Evolutionary conservation across 1,140 invertebrate species (phyloP), one percentile per base, ranked within the genome.

Genomic region (Oncopodura yosiiana): DNA sequence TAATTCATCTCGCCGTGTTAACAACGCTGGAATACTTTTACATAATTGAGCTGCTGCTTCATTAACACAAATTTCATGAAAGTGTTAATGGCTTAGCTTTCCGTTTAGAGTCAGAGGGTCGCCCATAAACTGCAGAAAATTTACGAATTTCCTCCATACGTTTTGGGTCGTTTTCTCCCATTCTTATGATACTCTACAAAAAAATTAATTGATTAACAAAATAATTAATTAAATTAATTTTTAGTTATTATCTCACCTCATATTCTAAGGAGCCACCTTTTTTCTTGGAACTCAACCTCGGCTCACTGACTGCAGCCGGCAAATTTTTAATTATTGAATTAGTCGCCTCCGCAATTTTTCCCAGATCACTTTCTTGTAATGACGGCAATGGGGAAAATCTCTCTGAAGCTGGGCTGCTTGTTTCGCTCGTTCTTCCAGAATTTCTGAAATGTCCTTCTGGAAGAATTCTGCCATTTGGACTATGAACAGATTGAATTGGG

Each of bases 31-130:
- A 53, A 90, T 81, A 67, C 87, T 82, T 66, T 84, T 78, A 68
- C 93, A 95, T 52, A 98, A 82, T 70, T 97, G 94, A 1, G 92
- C 92, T 0, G 94, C 91, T 0, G 94, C 94, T 70, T 98, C 94
- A 72, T 98, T 98, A 9, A 97, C 92, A 34, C 87, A 90, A 16
- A 93, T 79, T 78, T 97, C 94, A 71, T 98, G 94, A 44, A n/a
- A 95, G 72, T 1, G 93, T 96, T 43, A 98, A 75, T 1, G 92
- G 91, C 70, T 96, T 88, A 1, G 90, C 87, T 66, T 93, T 91
- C 65, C 94, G 75, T 70, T 96, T 96, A 66, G 92, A 94, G 70
- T 97, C 93, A 69, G 95, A 95, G 54, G n/a, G n/a, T n/a, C 87
- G 76, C 3, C 93, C 92, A 69, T 97, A 98, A 66, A 98, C 97